Evolutionary conservation across 2,113 vertebrate species (phyloP).

Genomic region (Penelope pileata): DNA sequence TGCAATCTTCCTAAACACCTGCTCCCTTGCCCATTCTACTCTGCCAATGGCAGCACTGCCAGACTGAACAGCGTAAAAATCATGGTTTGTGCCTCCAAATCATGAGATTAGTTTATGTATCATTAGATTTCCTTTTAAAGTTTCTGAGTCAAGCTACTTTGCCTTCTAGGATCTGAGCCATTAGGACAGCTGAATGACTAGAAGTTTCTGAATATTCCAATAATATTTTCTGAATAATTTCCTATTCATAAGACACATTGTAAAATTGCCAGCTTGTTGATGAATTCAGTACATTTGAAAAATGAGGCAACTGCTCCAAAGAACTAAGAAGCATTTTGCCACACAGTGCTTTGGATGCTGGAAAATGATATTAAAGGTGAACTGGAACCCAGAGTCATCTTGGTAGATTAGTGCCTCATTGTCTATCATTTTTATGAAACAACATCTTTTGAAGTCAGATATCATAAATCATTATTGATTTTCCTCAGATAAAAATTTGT

Average conservation of each 20-base stretch:
- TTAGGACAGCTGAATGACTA: constrained; percentile 17
- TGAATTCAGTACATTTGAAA: constrained; percentile 3
- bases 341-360: background rate
- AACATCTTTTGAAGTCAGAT: constrained; percentile 45
- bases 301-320: constrained; percentile 14
- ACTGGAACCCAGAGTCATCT: background rate
- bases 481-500: constrained; percentile 42
- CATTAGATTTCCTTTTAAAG: constrained; percentile 2
- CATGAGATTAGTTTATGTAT: background rate
- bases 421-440: constrained; percentile 50
- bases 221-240: constrained; percentile 26
- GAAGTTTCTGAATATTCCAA: constrained; percentile 31
- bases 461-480: constrained; percentile 59
- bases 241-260: background rate
- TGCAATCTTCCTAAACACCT: constrained; percentile 5
- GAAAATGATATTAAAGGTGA: constrained; percentile 25
- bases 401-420: constrained; percentile 33
- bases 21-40: background rate
- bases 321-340: background rate
- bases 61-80: background rate
- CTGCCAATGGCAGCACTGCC: background rate
- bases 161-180: background rate
- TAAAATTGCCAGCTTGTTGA: background rate
- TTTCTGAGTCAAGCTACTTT: constrained; percentile 22
- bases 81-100: background rate